Percentiles rank a stretch among this genome's conserved stretches.
phyloP scores from a whole-genome alignment of 2,797 vertebrate species.

The Buceros bicornis region DNA sequence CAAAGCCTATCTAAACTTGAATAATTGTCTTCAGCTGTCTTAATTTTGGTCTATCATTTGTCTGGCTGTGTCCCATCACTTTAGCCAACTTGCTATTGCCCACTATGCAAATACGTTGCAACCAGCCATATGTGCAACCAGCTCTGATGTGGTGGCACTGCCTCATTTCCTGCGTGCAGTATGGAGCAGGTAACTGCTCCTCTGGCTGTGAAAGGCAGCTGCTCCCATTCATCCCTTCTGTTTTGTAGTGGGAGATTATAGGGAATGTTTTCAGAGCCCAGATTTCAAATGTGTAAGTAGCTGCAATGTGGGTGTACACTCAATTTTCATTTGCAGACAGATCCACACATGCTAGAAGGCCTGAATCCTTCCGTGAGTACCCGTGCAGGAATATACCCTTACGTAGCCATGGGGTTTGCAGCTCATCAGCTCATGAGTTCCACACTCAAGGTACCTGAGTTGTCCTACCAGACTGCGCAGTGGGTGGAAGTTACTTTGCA shows the following conservation, averaged over 20 bases:
- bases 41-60: conserved; percentile 4
- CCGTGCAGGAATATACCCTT: not conserved
- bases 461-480: not conserved
- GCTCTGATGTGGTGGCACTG: not conserved
- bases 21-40: not conserved
- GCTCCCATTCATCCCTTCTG: not conserved
- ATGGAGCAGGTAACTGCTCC: not conserved
- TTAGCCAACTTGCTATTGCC: not conserved
- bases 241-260: not conserved
- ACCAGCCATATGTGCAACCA: not conserved
- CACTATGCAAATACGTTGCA: not conserved
- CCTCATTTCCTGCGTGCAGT: not conserved
- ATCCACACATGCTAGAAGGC: not conserved
- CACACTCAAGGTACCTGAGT: not conserved
- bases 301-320: rapidly evolving
- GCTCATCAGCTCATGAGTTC: not conserved
- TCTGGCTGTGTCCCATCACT: not conserved
- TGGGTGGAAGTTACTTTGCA: not conserved
- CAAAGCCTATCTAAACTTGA: not conserved
- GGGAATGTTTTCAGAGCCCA: not conserved
- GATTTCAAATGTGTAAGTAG: not conserved
- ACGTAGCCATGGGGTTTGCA: not conserved
- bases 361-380: not conserved
- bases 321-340: not conserved
- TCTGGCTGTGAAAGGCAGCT: not conserved